phyloP scores from a whole-genome alignment of 2,797 vertebrate genomes.

The Hapalemur alaotrensis region DNA sequence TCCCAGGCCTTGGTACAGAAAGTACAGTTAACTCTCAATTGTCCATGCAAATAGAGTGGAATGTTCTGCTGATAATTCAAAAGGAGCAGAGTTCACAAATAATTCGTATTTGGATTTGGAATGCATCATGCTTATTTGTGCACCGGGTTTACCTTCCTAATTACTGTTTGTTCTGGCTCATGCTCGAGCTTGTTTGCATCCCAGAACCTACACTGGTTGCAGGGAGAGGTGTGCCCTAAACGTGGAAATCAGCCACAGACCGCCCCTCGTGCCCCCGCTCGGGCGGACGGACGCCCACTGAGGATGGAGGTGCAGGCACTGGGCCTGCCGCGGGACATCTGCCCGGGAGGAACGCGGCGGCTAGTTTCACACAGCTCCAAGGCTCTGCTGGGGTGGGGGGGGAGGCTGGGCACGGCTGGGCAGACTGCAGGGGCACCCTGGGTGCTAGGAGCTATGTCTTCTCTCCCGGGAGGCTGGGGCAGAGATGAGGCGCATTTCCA shows the following conservation, averaged over 20 bases:
- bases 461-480: neutral
- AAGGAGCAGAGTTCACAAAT: conserved; percentile 21
- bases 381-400: neutral
- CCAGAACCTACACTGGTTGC: neutral
- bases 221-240: neutral
- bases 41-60: conserved; percentile 50
- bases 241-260: neutral
- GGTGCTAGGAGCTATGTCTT: neutral
- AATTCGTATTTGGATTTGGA: conserved; percentile 42
- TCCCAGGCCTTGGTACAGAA: neutral
- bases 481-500: accelerated
- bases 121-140: conserved; percentile 20
- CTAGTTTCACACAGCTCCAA: neutral
- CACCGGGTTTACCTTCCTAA: conserved; percentile 9
- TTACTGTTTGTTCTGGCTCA: conserved; percentile 52
- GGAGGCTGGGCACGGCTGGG: neutral
- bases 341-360: neutral
- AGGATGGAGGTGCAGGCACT: accelerated
- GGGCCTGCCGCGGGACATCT: neutral
- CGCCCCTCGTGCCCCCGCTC: accelerated
- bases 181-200: neutral
- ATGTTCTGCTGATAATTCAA: neutral
- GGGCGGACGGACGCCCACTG: accelerated
- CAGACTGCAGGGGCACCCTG: accelerated
- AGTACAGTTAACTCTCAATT: conserved; percentile 38